Evolutionary conservation across 2,797 vertebrate species (phyloP).

Genomic region (Lacerta viridis): DNA sequence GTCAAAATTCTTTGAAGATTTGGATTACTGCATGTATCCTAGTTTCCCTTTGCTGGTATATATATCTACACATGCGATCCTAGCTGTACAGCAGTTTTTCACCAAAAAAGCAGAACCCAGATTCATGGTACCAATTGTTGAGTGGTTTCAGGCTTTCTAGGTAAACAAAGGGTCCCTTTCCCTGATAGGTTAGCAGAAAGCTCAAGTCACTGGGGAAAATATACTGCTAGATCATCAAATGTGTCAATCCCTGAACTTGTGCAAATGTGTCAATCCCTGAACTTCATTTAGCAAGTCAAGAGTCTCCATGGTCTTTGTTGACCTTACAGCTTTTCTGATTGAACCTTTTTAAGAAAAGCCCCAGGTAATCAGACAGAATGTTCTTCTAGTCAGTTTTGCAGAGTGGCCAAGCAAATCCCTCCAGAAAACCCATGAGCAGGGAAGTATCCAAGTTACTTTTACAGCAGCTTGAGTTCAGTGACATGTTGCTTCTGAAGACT

Average conservation of each 20-base stretch:
- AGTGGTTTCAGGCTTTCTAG: neutral
- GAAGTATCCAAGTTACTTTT: too few relatives aligned
- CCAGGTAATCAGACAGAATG: neutral
- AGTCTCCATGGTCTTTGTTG: neutral
- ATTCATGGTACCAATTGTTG: neutral
- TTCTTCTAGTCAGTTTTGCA: neutral
- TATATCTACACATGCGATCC: neutral
- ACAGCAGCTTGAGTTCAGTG: too few relatives aligned
- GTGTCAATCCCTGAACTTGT: neutral
- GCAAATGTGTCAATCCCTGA: neutral
- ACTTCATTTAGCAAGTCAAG: neutral
- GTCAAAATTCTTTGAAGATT: constrained; percentile 21
- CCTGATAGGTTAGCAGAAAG: neutral
- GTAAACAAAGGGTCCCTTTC: neutral
- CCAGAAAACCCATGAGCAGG: too few relatives aligned
- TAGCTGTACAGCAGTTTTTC: neutral
- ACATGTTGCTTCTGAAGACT: neutral
- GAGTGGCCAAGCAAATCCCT: too few relatives aligned
- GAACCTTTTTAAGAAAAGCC: neutral
- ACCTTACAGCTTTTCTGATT: neutral
- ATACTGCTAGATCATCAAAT: neutral
- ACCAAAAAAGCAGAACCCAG: neutral
- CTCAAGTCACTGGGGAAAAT: neutral
- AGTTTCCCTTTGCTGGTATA: neutral
- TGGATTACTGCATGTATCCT: constrained; percentile 3